Conservation (phyloP, 1,140 invertebrate species). For the Yoshiicerus persimilis region DNA sequence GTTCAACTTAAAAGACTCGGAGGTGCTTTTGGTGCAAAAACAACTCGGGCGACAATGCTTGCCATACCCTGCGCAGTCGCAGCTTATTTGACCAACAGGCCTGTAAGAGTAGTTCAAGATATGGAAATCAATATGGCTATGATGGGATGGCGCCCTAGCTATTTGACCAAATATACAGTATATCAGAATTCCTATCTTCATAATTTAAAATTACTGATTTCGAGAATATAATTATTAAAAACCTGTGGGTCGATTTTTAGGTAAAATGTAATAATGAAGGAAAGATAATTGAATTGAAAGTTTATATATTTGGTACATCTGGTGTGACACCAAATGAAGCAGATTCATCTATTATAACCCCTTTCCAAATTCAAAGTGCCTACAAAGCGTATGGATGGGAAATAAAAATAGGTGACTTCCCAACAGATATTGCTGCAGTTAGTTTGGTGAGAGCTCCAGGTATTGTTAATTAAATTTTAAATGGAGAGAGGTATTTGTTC, state of each 20-base stretch:
- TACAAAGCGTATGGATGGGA: constrained; percentile 48
- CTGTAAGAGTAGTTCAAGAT: constrained; percentile 66
- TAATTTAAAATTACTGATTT: too few species aligned
- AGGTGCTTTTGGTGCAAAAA: constrained; percentile 42
- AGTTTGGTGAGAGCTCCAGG: constrained; percentile 58
- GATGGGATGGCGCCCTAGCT: constrained; percentile 46
- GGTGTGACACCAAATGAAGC: constrained; percentile 65
- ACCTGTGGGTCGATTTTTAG: too few species aligned
- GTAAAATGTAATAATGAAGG: constrained; percentile 66
- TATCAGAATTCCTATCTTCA: too few species aligned
- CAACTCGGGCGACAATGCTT: constrained; percentile 51
- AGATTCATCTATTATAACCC: constrained; percentile 50
- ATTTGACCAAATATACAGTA: not conserved
- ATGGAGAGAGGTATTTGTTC: too few species aligned
- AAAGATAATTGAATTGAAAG: constrained; percentile 67
- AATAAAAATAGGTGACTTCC: constrained; percentile 54
- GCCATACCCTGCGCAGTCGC: constrained; percentile 66
- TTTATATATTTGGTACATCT: constrained; percentile 64
- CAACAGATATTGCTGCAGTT: constrained; percentile 41
- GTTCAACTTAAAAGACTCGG: constrained; percentile 25
- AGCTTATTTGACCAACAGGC: constrained; percentile 61
- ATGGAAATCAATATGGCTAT: constrained; percentile 52
- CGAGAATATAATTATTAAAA: too few species aligned
- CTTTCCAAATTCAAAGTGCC: constrained; percentile 33
- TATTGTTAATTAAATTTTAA: constrained; percentile 53